These are phyloP conservation scores for Altica lythri DNA, from an alignment of 2,888 invertebrate genomes.

Conservation along the genomic window DNA sequence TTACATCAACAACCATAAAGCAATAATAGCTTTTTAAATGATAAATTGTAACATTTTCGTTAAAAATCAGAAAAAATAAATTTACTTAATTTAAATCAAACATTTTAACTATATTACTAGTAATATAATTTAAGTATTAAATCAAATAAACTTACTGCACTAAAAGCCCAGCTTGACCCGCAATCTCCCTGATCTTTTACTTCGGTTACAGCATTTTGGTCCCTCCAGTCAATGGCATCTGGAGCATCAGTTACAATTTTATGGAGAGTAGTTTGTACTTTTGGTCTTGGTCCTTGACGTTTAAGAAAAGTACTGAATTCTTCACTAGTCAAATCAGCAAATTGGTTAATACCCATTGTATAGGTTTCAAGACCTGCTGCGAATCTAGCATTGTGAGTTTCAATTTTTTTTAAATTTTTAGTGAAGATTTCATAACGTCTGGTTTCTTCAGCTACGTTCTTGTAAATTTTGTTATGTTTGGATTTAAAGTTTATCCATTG, in stretches of 20 bases:
- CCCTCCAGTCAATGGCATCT: slow-evolving; percentile 56
- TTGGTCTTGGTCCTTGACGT: neutral
- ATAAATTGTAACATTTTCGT: neutral
- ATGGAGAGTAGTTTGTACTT: neutral
- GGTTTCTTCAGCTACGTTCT: slow-evolving; percentile 1
- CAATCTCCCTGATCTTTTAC: slow-evolving; percentile 75
- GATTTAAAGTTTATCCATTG: no score
- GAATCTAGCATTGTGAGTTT: slow-evolving; percentile 14
- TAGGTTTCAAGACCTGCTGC: slow-evolving; percentile 7
- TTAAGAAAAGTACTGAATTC: slow-evolving; percentile 10
- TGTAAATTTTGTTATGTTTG: no score
- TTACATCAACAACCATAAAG: neutral
- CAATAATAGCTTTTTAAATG: neutral
- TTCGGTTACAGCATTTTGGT: slow-evolving; percentile 67
- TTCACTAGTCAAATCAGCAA: slow-evolving; percentile 13
- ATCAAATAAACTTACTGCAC: slow-evolving; percentile 10
- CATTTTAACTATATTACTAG: neutral
- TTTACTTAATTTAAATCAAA: neutral
- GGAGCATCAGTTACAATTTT: slow-evolving; percentile 37
- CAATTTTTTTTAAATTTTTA: slow-evolving; percentile 10
- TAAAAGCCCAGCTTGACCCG: slow-evolving; percentile 87
- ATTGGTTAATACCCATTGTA: slow-evolving; percentile 8
- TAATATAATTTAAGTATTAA: neutral
- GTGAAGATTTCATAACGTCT: slow-evolving; percentile 9
- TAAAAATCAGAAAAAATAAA: neutral